Conservation (phyloP, 2,113 vertebrate genomes). For the Melospiza georgiana region DNA sequence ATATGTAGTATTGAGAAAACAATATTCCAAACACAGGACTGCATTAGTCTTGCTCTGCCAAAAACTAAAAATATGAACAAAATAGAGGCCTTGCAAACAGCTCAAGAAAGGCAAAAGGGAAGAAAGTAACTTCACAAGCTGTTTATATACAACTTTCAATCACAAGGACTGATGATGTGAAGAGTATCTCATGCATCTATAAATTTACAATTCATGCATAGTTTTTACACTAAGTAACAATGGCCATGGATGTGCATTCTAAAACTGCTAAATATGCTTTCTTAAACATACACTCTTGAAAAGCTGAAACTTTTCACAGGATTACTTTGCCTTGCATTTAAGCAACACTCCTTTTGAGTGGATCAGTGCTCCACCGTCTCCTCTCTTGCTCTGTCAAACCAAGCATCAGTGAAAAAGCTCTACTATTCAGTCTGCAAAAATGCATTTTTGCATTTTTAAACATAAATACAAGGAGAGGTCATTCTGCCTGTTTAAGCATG, state of each 20-base stretch:
- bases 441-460: neutral
- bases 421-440: neutral
- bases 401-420: neutral
- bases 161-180: neutral
- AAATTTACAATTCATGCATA: neutral
- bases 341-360: neutral
- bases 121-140: neutral
- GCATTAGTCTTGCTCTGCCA: neutral
- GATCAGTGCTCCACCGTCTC: neutral
- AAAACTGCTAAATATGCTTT: neutral
- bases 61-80: neutral
- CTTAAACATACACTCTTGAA: neutral
- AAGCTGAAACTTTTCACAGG: slow-evolving; percentile 5
- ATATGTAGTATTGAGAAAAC: neutral
- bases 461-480: neutral
- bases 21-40: neutral
- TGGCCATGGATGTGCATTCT: neutral
- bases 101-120: neutral
- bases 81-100: neutral
- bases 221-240: neutral
- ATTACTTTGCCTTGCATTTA: neutral
- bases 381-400: neutral
- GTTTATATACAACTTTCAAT: neutral
- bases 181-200: neutral
- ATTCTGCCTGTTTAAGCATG: neutral